Conservation (phyloP, 2,888 invertebrate species). For the Phasia obesa region DNA sequence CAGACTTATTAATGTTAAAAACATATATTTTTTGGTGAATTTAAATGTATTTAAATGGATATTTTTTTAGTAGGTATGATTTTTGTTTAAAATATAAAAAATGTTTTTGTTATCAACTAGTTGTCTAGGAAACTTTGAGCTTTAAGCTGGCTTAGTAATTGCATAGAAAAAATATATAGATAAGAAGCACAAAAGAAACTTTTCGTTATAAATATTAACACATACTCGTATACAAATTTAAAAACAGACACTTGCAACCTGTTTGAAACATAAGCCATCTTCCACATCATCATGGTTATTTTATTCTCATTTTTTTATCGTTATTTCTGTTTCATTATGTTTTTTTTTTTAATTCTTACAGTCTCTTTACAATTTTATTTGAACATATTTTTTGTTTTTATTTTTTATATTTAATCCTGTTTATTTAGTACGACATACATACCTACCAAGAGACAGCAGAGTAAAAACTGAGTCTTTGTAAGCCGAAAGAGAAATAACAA, state of each 20-base stretch:
- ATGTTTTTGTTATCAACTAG: not conserved
- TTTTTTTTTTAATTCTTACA: not conserved
- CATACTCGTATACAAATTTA: not conserved
- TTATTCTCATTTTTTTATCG: not conserved
- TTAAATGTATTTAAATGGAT: too few relatives aligned
- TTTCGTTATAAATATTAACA: not conserved
- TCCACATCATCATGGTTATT: not conserved
- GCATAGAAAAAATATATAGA: not conserved
- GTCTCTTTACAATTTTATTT: conserved; percentile 18
- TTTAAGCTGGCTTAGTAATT: not conserved
- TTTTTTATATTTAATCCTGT: conserved; percentile 47
- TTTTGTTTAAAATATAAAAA: too few relatives aligned
- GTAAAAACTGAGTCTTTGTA: not conserved
- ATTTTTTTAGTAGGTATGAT: too few relatives aligned
- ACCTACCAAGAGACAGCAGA: not conserved
- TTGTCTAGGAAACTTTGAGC: not conserved
- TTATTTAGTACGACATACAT: conserved; percentile 16
- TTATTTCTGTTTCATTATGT: conserved; percentile 13
- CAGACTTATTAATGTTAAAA: too few relatives aligned
- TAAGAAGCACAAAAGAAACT: not conserved
- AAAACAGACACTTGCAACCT: too few relatives aligned
- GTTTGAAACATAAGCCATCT: too few relatives aligned
- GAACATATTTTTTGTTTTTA: not conserved
- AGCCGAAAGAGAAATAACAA: not conserved
- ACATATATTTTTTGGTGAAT: too few relatives aligned